phyloP scores from a whole-genome alignment of 2,888 invertebrate species.

The Pomacea canaliculata region DNA sequence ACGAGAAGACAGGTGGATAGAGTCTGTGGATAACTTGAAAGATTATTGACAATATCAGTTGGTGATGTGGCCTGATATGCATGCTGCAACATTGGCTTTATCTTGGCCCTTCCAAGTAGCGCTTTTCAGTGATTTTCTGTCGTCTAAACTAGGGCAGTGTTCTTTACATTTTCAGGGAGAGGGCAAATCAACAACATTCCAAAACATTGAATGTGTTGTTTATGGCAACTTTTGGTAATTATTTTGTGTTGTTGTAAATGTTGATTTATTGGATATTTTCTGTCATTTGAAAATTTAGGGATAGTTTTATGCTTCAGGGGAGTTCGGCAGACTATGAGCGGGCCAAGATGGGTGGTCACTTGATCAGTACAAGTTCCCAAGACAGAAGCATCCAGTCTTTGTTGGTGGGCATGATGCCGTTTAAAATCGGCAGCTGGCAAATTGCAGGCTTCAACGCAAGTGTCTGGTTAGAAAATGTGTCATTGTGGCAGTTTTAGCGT shows the following conservation, averaged over 20 bases:
- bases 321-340: conserved; percentile 65
- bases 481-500: conserved; percentile 67
- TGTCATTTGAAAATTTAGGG: no score
- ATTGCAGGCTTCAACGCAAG: conserved; percentile 69
- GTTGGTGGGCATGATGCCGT: conserved; percentile 67
- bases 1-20: conserved; percentile 70
- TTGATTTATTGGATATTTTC: no score
- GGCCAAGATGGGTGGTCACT: conserved; percentile 65
- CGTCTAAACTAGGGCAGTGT: not conserved
- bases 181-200: no score
- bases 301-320: conserved; percentile 49
- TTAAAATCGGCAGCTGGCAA: conserved; percentile 70
- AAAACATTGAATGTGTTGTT: not conserved
- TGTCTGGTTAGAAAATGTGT: conserved; percentile 70
- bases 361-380: conserved; percentile 62
- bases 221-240: no score
- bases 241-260: no score
- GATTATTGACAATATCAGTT: conserved; percentile 65
- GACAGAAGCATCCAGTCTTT: conserved; percentile 65
- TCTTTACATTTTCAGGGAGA: not conserved
- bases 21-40: conserved; percentile 66
- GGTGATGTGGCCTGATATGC: conserved; percentile 70
- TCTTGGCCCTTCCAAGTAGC: conserved; percentile 69
- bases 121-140: not conserved
- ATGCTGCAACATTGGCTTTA: conserved; percentile 68